Percentiles rank a stretch among this genome's conserved stretches.
Evolutionary conservation across 2,113 vertebrate species (phyloP).

Genomic region (Uria lomvia): DNA sequence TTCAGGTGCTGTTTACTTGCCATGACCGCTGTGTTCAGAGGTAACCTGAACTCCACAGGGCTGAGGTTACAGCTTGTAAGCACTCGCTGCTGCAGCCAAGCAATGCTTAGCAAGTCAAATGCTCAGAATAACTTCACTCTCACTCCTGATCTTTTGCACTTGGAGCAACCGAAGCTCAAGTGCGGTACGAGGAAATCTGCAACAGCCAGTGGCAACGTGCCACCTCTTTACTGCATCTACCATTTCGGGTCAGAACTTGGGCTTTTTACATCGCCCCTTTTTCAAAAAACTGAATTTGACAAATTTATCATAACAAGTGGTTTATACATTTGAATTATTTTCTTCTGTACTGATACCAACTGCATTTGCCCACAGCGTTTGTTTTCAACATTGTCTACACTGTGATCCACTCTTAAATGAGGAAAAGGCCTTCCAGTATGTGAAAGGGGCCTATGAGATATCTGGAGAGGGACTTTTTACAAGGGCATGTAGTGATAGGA

Average conservation of each 20-base stretch:
- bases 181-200: fast-evolving
- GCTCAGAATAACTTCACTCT: not conserved
- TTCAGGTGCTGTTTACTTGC: not conserved
- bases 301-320: not conserved
- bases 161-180: not conserved
- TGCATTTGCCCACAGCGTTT: not conserved
- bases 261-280: not conserved
- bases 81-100: not conserved
- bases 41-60: not conserved
- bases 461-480: not conserved
- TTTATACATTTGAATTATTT: not conserved
- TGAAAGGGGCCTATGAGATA: not conserved
- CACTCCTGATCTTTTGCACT: not conserved
- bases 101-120: not conserved
- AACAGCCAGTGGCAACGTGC: no score
- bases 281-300: not conserved
- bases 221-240: not conserved
- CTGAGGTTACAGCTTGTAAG: not conserved
- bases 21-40: not conserved
- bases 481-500: not conserved
- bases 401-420: not conserved
- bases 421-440: not conserved
- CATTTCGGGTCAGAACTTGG: not conserved
- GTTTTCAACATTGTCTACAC: not conserved
- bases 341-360: not conserved